phyloP scores from a whole-genome alignment of 1,140 invertebrate species.

The Leptinotarsa texana region DNA sequence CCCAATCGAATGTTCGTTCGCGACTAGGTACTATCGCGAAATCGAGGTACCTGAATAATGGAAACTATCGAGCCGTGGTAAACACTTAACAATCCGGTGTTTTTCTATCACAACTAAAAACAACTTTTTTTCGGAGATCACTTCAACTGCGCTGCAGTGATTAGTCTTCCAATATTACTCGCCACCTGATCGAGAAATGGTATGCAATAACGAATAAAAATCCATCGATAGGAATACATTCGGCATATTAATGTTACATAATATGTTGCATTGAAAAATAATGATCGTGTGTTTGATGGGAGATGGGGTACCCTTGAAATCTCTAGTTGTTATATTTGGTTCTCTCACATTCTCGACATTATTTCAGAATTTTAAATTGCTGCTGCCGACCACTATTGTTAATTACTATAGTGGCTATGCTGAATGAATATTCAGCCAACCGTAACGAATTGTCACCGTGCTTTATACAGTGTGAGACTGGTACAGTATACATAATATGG shows the following conservation, averaged over 20 bases:
- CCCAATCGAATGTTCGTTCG: not conserved
- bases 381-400: not conserved
- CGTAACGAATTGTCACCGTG: no score
- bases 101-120: not conserved
- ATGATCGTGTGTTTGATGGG: slow-evolving; percentile 3
- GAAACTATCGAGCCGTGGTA: slow-evolving; percentile 5
- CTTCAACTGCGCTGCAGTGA: not conserved
- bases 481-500: no score
- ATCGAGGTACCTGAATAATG: slow-evolving; percentile 2
- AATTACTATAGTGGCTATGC: no score
- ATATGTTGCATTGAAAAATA: slow-evolving; percentile 25
- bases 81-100: not conserved
- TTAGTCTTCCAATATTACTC: not conserved
- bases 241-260: slow-evolving; percentile 28
- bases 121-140: slow-evolving; percentile 16
- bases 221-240: not conserved
- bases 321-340: slow-evolving; percentile 22
- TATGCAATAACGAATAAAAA: not conserved
- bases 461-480: no score
- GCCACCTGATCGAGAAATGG: not conserved
- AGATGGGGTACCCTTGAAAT: slow-evolving; percentile 23
- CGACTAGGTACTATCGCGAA: not conserved
- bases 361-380: not conserved
- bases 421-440: no score
- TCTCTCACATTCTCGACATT: slow-evolving; percentile 3